Conservation (phyloP, 2,113 vertebrate genomes). For the Nerophis lumbriciformis region DNA sequence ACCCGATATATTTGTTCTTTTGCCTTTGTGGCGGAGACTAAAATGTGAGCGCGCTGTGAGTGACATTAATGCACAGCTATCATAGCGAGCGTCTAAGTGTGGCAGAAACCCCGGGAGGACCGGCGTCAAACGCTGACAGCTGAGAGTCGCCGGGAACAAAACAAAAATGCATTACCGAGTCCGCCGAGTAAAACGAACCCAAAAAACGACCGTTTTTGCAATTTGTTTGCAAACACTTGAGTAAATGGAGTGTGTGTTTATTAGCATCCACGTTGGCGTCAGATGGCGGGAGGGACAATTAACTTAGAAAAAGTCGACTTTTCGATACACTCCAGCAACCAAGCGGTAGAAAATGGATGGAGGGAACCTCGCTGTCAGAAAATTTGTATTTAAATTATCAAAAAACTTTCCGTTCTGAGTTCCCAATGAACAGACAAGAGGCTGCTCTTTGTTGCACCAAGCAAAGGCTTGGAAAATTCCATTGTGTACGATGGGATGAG, state of each 20-base stretch:
- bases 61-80: constrained; percentile 61
- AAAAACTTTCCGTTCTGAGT: no score
- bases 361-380: no score
- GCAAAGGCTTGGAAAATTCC: no score
- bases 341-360: no score
- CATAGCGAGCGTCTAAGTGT: constrained; percentile 50
- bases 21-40: not conserved
- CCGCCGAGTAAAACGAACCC: constrained; percentile 22
- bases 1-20: constrained; percentile 6
- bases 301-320: not conserved
- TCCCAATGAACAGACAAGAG: no score
- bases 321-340: no score
- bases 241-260: constrained; percentile 2
- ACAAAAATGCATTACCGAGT: constrained; percentile 27
- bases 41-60: constrained; percentile 20
- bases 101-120: constrained; percentile 36
- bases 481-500: no score
- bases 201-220: constrained; percentile 7
- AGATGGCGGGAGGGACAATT: not conserved
- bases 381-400: no score
- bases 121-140: constrained; percentile 39
- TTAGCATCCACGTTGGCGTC: not conserved
- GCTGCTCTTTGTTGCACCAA: no score
- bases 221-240: not conserved
- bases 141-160: constrained; percentile 16